Evolutionary conservation across 1,140 invertebrate genomes (phyloP), one percentile per base, ranked within the genome.

Genomic region (Steinernema khuongi): DNA sequence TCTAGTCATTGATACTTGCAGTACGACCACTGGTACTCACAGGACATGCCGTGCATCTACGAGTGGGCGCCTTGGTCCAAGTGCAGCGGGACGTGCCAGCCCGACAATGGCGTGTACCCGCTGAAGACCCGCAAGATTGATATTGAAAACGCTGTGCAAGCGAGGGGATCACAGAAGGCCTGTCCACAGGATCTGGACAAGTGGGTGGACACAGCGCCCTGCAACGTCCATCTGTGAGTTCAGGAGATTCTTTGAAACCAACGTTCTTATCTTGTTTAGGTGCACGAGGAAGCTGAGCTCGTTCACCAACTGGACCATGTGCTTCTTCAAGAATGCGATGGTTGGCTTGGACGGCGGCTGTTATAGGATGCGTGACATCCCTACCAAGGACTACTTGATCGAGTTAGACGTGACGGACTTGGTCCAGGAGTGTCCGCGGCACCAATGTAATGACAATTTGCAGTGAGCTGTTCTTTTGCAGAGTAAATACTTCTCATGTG

Each of bases 31-130:
- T 60, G 50, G 50, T n/a, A 60, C 50, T 14, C 50, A 11, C 11
- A 60, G 50, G 50, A 60, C 50, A 60, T 60, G 50, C 50, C 50
- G 22, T 60, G 50, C 50, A 60, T 60, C 50, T 60, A 60, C 50
- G 50, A 60, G 26, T 60, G 50, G 50, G 26, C 7, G 14, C 14
- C 11, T 7, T 60, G 50, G 50, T n/a, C 14, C 50, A 22, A 11
- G 4, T 60, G 50, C 50, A 41, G 36, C 36, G 14, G 14, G 4
- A 14, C 7, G 7, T 60, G 19, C 50, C 19, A 22, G 14, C 26
- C 50, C 50, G 19, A 17, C 11, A 26, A 60, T n/a, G n/a, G n/a
- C 50, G 4, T 22, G 50, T n/a, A 60, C 19, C 11, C 11, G 26
- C 14, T 22, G 19, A 60, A 60, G 50, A 14, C 50, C 2, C 50